phyloP scores from a whole-genome alignment of 2,113 vertebrate species.

The Calidris pugnax region DNA sequence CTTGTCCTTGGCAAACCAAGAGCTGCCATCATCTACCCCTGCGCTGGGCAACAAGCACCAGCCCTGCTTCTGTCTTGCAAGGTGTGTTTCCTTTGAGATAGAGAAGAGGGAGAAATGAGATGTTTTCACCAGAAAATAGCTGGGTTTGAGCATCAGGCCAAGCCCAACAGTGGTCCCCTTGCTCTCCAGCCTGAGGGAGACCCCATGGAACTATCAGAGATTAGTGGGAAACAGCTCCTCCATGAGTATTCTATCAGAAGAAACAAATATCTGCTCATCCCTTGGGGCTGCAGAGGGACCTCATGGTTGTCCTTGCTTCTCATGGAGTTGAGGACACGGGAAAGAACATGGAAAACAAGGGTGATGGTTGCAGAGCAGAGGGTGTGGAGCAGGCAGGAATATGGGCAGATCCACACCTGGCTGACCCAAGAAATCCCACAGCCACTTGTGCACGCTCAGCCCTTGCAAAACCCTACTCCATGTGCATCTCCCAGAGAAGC shows the following conservation, averaged over 20 bases:
- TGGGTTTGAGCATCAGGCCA: background rate
- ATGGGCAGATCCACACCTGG: background rate
- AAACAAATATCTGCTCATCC: background rate
- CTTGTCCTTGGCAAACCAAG: background rate
- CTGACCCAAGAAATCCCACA: background rate
- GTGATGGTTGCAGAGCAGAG: too few species aligned
- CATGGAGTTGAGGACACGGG: background rate
- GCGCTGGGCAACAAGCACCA: fast-evolving
- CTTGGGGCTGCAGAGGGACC: background rate
- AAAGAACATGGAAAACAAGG: background rate
- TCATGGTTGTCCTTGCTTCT: background rate
- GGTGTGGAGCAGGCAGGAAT: background rate
- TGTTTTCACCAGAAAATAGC: background rate
- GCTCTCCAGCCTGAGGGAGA: background rate
- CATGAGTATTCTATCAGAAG: background rate
- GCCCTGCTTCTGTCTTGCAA: background rate
- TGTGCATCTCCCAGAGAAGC: background rate
- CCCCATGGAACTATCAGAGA: fast-evolving
- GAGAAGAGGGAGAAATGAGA: background rate
- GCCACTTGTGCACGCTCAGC: fast-evolving
- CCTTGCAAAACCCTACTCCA: fast-evolving
- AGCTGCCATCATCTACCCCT: background rate
- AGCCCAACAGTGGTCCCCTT: fast-evolving
- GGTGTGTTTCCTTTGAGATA: background rate
- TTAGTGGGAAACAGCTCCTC: background rate